Percentiles rank a stretch among this genome's conserved stretches.
phyloP scores from a whole-genome alignment of 1,140 invertebrate genomes.

The Ladona fulva region DNA sequence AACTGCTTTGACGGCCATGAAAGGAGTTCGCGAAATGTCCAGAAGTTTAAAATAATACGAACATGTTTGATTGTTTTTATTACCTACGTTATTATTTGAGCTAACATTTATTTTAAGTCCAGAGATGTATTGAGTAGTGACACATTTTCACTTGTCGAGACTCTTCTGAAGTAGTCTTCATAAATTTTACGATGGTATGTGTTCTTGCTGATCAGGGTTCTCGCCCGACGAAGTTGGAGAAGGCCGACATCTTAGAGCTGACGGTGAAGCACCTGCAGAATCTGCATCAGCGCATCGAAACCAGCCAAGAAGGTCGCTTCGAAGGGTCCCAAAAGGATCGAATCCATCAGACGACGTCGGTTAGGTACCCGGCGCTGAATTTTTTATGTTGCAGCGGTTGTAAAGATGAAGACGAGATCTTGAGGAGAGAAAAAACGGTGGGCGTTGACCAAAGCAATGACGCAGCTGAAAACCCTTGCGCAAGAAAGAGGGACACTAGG shows the following conservation, averaged over 20 bases:
- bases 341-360: too few species aligned
- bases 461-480: too few species aligned
- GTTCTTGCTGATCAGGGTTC: conserved; percentile 17
- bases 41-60: neutral
- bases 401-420: too few species aligned
- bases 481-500: too few species aligned
- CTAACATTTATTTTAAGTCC: neutral
- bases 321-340: too few species aligned
- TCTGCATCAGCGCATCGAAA: conserved; percentile 27
- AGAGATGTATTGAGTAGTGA: neutral
- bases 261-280: conserved; percentile 49
- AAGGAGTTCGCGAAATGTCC: neutral
- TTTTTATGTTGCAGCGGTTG: too few species aligned
- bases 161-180: neutral
- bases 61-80: neutral
- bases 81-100: neutral
- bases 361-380: too few species aligned
- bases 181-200: neutral
- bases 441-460: neutral
- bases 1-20: too few species aligned
- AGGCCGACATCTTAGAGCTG: conserved; percentile 58
- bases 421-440: neutral
- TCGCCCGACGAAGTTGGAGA: conserved; percentile 50
- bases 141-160: neutral
- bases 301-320: too few species aligned